Percentiles rank a stretch among this genome's conserved stretches.
Evolutionary conservation across 2,113 vertebrate genomes (phyloP).

Genomic region (Tupaia chinensis): DNA sequence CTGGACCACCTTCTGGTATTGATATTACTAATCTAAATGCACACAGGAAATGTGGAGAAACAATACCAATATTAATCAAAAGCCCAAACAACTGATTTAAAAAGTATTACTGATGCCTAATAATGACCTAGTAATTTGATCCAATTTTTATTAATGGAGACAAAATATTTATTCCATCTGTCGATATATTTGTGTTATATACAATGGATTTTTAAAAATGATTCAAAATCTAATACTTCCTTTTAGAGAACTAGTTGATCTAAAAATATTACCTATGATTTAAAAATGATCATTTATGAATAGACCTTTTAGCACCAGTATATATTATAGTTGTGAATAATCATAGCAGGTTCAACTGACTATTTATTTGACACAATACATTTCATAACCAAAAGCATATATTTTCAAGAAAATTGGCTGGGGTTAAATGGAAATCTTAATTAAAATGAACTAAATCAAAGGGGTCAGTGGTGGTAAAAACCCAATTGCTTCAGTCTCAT

Average conservation of each 20-base stretch:
- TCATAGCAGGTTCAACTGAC: background rate
- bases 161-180: background rate
- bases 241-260: background rate
- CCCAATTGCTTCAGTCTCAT: background rate
- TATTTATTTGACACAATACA: background rate
- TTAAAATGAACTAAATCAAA: conserved; percentile 58
- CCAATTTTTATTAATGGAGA: background rate
- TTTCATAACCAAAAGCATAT: background rate
- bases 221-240: background rate
- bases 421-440: conserved; percentile 24
- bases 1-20: background rate
- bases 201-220: background rate
- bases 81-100: background rate
- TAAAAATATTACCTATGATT: conserved; percentile 3
- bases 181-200: background rate
- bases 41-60: background rate
- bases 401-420: conserved; percentile 34
- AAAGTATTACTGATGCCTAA: background rate
- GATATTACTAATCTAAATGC: background rate
- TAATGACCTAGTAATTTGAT: background rate
- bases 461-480: background rate
- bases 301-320: background rate
- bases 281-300: background rate
- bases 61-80: background rate
- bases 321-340: background rate